These are phyloP conservation scores for Moxostoma hubbsi DNA, from an alignment of 2,797 vertebrate genomes.

Conservation along the genomic window DNA sequence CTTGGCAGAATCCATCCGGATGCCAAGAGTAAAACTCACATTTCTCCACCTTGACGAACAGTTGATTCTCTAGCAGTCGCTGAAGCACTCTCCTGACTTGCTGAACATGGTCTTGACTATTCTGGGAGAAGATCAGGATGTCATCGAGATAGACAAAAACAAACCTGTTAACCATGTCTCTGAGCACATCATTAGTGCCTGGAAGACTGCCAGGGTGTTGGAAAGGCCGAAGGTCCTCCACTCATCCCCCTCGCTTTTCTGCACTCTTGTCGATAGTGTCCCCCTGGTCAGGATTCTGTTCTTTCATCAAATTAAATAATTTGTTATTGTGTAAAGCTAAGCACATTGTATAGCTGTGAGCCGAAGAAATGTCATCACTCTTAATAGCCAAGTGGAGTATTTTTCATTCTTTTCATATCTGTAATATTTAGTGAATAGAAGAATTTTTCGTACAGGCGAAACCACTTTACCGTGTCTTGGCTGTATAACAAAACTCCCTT, in stretches of 20 bases:
- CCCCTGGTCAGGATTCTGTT: conserved; percentile 57
- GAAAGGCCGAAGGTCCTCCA: no score
- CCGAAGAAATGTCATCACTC: conserved; percentile 36
- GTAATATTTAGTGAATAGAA: not conserved
- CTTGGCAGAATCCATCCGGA: no score
- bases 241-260: conserved; percentile 15
- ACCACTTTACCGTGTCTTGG: not conserved
- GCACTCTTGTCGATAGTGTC: conserved; percentile 14
- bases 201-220: no score
- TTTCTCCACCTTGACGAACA: no score
- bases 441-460: not conserved
- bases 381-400: conserved; percentile 20
- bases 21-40: no score
- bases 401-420: conserved; percentile 3
- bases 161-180: no score
- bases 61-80: no score
- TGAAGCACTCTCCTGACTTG: no score
- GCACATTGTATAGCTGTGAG: conserved; percentile 35
- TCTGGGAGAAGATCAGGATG: no score
- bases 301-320: conserved; percentile 45
- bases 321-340: conserved; percentile 46
- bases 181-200: no score
- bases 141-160: no score
- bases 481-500: not conserved
- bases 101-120: no score